Percentiles rank a stretch among this genome's conserved stretches.
These are phyloP conservation scores for Tipula lateralis DNA, from an alignment of 2,888 invertebrate species.

Conservation along the genomic window DNA sequence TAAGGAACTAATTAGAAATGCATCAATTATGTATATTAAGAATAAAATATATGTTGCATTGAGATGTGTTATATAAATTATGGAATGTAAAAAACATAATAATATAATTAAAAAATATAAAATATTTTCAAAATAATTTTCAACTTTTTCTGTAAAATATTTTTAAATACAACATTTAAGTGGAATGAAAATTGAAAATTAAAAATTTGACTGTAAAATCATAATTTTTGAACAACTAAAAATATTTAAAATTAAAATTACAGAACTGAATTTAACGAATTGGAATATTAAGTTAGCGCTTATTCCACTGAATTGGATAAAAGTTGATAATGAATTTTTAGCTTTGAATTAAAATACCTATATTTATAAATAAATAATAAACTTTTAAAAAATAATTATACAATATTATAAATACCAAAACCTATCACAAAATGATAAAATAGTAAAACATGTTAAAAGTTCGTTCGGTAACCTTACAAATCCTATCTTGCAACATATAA, in stretches of 20 bases:
- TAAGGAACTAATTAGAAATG: background rate
- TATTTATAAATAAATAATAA: background rate
- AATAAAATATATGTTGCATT: background rate
- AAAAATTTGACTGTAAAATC: background rate
- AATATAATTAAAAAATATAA: background rate
- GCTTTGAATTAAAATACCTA: background rate
- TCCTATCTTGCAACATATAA: background rate
- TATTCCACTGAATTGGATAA: no score
- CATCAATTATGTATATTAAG: background rate
- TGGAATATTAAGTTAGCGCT: no score
- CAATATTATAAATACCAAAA: background rate
- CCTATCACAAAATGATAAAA: background rate
- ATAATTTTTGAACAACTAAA: background rate
- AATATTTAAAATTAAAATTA: background rate
- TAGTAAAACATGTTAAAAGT: background rate
- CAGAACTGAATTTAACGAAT: no score
- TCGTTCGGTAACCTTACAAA: background rate
- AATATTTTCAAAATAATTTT: background rate
- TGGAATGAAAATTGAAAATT: background rate
- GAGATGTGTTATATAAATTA: background rate
- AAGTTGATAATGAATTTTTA: no score
- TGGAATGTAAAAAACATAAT: background rate
- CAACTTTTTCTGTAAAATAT: background rate
- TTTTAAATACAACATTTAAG: no score
- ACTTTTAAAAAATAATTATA: background rate